These are phyloP conservation scores for Adineta ricciae DNA, from an alignment of 2,888 invertebrate species.

Conservation along the genomic window DNA sequence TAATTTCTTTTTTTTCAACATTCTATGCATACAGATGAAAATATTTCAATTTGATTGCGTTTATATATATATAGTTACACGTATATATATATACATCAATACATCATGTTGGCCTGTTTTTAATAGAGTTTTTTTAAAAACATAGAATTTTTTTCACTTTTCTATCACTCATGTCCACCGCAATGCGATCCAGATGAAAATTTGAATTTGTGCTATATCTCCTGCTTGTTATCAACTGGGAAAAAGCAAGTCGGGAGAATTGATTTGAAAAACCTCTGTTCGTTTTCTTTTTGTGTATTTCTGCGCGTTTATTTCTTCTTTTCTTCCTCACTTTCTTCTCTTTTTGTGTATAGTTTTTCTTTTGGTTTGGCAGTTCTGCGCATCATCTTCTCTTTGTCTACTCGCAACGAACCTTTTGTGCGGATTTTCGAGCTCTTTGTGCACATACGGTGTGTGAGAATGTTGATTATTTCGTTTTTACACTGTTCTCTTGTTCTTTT, in stretches of 20 bases:
- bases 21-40: neutral
- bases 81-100: neutral
- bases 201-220: neutral
- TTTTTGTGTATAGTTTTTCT: neutral
- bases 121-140: neutral
- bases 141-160: neutral
- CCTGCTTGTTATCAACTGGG: neutral
- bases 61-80: neutral
- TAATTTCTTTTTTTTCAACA: neutral
- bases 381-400: neutral
- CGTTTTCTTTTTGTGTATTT: neutral
- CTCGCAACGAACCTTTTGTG: constrained; percentile 9
- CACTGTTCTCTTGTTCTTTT: neutral
- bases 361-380: neutral
- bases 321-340: neutral
- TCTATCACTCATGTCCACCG: neutral
- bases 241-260: neutral
- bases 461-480: constrained; percentile 9
- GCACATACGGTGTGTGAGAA: neutral
- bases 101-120: neutral
- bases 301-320: neutral
- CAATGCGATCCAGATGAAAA: neutral
- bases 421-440: neutral
- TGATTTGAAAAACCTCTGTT: neutral
- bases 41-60: neutral